Evolutionary conservation across 2,888 invertebrate species (phyloP).

Genomic region (Fragum sueziense): DNA sequence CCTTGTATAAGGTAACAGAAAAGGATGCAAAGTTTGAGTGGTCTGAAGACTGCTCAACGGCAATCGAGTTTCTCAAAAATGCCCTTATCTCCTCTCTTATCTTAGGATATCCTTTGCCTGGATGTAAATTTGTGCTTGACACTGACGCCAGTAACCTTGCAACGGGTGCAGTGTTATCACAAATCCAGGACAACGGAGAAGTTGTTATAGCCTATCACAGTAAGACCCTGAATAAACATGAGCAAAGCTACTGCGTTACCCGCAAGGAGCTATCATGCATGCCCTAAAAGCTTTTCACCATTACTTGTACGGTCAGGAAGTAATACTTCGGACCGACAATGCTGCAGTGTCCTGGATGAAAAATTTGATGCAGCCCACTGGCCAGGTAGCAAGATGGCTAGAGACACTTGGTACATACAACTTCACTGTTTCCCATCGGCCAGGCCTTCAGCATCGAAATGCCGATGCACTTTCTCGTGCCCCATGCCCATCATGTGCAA

Average conservation of each 20-base stretch:
- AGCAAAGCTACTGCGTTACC: conserved; percentile 18
- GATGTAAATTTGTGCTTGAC: conserved; percentile 21
- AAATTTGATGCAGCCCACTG: conserved; percentile 22
- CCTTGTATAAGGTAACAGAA: conserved; percentile 25
- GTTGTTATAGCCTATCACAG: conserved; percentile 37
- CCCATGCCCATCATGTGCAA: conserved; percentile 7
- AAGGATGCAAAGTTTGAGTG: conserved; percentile 25
- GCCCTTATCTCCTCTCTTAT: conserved; percentile 31
- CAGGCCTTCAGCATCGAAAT: conserved; percentile 22
- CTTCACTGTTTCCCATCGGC: conserved; percentile 19
- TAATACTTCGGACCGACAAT: conserved; percentile 25
- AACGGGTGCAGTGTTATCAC: conserved; percentile 30
- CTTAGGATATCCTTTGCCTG: conserved; percentile 27
- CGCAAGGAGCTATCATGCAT: conserved; percentile 31
- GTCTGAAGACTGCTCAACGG: conserved; percentile 15
- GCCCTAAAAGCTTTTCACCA: conserved; percentile 24
- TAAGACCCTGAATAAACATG: conserved; percentile 23
- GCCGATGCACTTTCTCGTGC: conserved; percentile 23
- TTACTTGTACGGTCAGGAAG: conserved; percentile 23
- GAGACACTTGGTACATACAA: conserved; percentile 27
- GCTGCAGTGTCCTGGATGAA: conserved; percentile 27
- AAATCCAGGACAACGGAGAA: conserved; percentile 24
- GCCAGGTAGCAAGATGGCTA: conserved; percentile 33
- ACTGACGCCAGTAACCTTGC: conserved; percentile 31
- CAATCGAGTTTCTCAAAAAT: conserved; percentile 26